Evolutionary conservation across 2,888 invertebrate species (phyloP).

Genomic region (Limenitis arthemis): DNA sequence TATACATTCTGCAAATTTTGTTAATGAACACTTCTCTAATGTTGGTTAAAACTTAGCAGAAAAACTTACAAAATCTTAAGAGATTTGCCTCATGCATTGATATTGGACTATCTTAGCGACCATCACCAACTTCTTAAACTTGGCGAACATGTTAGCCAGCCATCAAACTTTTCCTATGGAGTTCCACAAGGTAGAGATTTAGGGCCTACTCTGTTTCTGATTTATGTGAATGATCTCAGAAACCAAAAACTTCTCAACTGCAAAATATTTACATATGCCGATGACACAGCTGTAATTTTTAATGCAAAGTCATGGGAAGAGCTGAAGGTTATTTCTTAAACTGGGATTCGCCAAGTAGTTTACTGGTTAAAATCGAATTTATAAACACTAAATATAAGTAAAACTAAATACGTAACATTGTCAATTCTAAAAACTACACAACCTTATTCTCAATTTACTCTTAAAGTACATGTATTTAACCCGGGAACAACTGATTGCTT

Average conservation of each 20-base stretch:
- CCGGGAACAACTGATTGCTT: too few species aligned
- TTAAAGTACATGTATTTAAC: too few species aligned
- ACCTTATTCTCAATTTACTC: too few species aligned
- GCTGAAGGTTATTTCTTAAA: too few species aligned
- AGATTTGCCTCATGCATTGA: neutral
- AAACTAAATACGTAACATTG: too few species aligned
- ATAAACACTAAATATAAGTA: too few species aligned
- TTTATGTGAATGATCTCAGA: neutral
- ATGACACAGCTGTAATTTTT: neutral
- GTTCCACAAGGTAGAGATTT: neutral
- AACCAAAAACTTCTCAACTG: neutral
- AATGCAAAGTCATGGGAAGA: neutral
- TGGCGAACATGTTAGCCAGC: neutral
- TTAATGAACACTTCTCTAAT: too few species aligned
- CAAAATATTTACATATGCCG: neutral
- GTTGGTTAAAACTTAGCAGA: too few species aligned
- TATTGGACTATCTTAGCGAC: neutral
- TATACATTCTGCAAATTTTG: too few species aligned
- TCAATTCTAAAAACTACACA: too few species aligned
- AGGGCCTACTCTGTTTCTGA: neutral
- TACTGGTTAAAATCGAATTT: too few species aligned
- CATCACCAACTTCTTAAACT: neutral
- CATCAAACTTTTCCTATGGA: neutral
- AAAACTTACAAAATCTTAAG: neutral
- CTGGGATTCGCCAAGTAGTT: too few species aligned